Base-by-base conservation (phyloP, 2,113 vertebrate genomes). In the Rhynchomys soricoides region DNA sequence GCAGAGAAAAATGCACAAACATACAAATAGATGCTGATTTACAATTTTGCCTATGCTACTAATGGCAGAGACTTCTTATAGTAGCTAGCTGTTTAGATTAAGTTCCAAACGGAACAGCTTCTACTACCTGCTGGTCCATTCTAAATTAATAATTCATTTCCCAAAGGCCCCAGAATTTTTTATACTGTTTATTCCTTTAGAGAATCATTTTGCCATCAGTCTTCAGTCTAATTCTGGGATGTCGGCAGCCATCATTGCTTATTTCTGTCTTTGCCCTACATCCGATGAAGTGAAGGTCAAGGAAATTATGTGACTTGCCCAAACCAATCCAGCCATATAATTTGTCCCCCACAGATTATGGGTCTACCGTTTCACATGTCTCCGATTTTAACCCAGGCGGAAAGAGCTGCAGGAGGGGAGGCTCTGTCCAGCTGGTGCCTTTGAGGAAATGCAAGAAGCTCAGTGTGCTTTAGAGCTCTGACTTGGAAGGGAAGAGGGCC, bases 261-360 rank as follows among this genome's bases (percentile, higher is more conserved):
- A 96, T 97, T 97, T 96, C 89, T 96, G 89, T 96, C 96, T 97
- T 97, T 98, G 97, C 94, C 89, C 96, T 97, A 96, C 89, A 98
- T 98, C 96, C 13, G 48, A 96, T 94, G 96, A 98, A 96, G 73
- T 10, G 55, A 97, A 97, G 97, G 97, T 98, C 96, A 97, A 91
- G 95, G 89, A 97, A 97, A 97, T 98, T 95, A 97, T 96, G 94
- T 95, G 95, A 97, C 88, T 96, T 97, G 64, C 96, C 92, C 89
- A 95, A 96, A 92, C 88, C 96, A 95, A 91, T 91, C 88, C 89
- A 95, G 89, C 95, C 92, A 83, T 98, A 97, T 98, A 97, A 98
- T 98, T 97, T 97, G 75, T 90, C 88, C 89, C 90, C 96, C 94
- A 94, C 96, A 97, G 96, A 98, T 98, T 97, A 97, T 89, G 96